phyloP scores from a whole-genome alignment of 2,888 invertebrate species.

The Orchesella flavescens region DNA sequence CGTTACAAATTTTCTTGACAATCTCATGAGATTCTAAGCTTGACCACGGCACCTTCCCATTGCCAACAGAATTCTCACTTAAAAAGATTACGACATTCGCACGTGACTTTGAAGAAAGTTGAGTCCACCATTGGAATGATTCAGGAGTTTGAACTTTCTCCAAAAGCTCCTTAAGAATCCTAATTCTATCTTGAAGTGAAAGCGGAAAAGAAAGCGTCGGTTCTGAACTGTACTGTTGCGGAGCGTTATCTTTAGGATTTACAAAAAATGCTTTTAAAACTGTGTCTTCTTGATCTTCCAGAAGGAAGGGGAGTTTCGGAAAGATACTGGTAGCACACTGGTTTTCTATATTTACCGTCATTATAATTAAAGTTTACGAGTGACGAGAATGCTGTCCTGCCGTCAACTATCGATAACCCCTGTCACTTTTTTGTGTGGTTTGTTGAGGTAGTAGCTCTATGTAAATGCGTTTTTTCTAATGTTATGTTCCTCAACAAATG shows the following conservation, averaged over 20 bases:
- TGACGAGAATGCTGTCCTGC: too few relatives aligned
- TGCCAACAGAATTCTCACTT: constrained; percentile 33
- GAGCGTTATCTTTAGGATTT: too few relatives aligned
- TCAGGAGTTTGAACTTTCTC: not conserved
- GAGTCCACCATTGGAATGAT: constrained; percentile 11
- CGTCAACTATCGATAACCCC: too few relatives aligned
- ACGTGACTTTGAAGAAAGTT: constrained; percentile 27
- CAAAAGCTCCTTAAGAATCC: constrained; percentile 9
- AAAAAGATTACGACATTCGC: constrained; percentile 39
- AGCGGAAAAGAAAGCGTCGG: not conserved
- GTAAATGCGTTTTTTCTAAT: too few relatives aligned
- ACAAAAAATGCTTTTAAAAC: constrained; percentile 26
- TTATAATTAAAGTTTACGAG: too few relatives aligned
- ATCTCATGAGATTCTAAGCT: not conserved
- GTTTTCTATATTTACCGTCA: too few relatives aligned
- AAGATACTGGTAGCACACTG: too few relatives aligned
- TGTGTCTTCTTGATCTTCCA: constrained; percentile 55
- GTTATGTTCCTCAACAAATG: too few relatives aligned
- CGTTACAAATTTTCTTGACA: constrained; percentile 21
- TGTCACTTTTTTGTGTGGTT: too few relatives aligned
- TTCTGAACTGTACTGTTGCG: too few relatives aligned
- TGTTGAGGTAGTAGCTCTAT: too few relatives aligned
- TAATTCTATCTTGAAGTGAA: not conserved
- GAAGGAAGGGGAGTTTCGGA: constrained; percentile 52
- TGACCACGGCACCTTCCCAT: constrained; percentile 31